Base-by-base conservation (phyloP, 2,797 vertebrate species). In the Sebastes hopkinsi region DNA sequence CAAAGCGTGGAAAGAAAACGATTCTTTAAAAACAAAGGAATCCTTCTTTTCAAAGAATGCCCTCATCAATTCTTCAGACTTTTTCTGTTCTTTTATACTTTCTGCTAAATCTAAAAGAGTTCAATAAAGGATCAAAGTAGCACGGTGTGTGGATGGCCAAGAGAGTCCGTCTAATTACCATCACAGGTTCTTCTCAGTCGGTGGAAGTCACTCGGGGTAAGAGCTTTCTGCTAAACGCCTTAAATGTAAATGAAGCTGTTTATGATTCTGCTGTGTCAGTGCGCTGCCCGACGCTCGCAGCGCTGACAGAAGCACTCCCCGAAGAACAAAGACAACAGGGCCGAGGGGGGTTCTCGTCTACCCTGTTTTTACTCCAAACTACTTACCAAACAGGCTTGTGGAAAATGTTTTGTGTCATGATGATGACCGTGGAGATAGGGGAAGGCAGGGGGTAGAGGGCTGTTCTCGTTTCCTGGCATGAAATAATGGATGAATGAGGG, bases 261-360 rank as follows among this genome's bases (percentile, higher is more conserved):
- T 50, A 9, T 1, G 5, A 77, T 72, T 86, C 52, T 84, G 82
- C 87, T 74, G 79, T 58, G 75, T 87, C 87, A 81, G 68, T 72
- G 67, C 1, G 18, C 58, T 60, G 77, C 29, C 64, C 16, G 29
- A 34, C 30, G 54, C 38, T 77, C 50, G 23, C 67, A 56, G 42
- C 25, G 38, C 75, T 61, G 72, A 88, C 79, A 42, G 30, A 38
- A 75, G 74, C 60, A 59, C 62, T 76, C 42, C 23, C 18, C 42
- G 10, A n/a, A 71, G 74, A 77, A 52, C 74, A 71, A 64, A 77
- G 61, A 64, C 64, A 59, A 27, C 67, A 14, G 29, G 27, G 46
- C 70, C 8, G 61, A 54, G 30, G 22, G 46, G 67, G 32, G 29
- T 3, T 58, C 58, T 77, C 12, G 1, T 65, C 55, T 46, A 30